Conservation (phyloP, 1,140 invertebrate genomes). For the Drosophila serrata region DNA sequence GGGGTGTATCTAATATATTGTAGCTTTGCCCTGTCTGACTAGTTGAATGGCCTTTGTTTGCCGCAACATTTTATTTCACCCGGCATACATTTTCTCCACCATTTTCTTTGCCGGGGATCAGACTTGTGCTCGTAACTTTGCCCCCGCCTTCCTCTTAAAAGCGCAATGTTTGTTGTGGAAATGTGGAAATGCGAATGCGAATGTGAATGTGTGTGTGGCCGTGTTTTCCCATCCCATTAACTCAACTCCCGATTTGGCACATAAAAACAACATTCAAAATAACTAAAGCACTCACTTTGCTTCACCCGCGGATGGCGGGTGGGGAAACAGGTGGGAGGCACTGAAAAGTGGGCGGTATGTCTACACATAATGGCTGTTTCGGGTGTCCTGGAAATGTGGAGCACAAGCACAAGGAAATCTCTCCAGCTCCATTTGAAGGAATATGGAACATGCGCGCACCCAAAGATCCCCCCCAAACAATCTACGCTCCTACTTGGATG, state of each 20-base stretch:
- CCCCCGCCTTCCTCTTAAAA: slow-evolving; percentile 19
- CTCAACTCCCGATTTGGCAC: slow-evolving; percentile 52
- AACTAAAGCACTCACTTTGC: slow-evolving; percentile 50
- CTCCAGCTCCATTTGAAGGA: background rate
- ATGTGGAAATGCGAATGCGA: slow-evolving; percentile 20
- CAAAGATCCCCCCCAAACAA: slow-evolving; percentile 42
- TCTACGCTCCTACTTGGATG: slow-evolving; percentile 9
- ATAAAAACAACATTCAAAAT: slow-evolving; percentile 56
- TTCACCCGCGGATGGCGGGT: slow-evolving; percentile 11
- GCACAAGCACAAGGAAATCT: slow-evolving; percentile 20
- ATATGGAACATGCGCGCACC: slow-evolving; percentile 50
- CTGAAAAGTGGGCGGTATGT: slow-evolving; percentile 13
- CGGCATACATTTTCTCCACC: slow-evolving; percentile 11
- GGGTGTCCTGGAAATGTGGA: slow-evolving; percentile 46
- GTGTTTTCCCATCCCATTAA: slow-evolving; percentile 53
- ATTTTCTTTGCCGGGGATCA: slow-evolving; percentile 29
- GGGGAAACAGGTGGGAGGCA: slow-evolving; percentile 1
- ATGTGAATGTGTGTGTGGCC: slow-evolving; percentile 13
- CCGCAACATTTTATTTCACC: slow-evolving; percentile 12
- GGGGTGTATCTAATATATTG: background rate
- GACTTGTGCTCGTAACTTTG: slow-evolving; percentile 6
- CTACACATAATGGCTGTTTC: slow-evolving; percentile 50
- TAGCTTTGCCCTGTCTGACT: slow-evolving; percentile 1
- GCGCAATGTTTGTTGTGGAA: slow-evolving; percentile 33
- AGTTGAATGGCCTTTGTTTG: slow-evolving; percentile 17